Percentiles rank a stretch among this genome's conserved stretches.
These are phyloP conservation scores for Rhinichthys osculus DNA, from an alignment of 2,797 vertebrate species.

Conservation along the genomic window DNA sequence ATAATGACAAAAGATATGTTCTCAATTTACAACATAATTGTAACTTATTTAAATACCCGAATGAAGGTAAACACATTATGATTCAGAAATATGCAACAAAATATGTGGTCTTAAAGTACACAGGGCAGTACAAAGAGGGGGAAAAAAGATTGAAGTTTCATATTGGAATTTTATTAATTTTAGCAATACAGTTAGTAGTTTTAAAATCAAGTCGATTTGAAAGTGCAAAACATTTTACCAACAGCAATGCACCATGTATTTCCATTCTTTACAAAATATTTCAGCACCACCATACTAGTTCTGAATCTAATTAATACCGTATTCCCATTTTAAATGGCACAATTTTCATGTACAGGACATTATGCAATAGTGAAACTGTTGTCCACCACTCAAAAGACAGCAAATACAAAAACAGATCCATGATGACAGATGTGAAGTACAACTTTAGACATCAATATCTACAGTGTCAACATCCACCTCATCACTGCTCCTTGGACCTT, in stretches of 20 bases:
- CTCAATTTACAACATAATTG: neutral
- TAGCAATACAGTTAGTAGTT: neutral
- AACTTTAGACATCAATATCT: slow-evolving; percentile 70
- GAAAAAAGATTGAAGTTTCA: neutral
- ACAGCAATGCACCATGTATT: neutral
- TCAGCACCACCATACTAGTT: slow-evolving; percentile 37
- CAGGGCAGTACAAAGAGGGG: neutral
- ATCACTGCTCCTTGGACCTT: neutral
- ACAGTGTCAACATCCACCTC: slow-evolving; percentile 71
- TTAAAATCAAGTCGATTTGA: neutral
- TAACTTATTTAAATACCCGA: neutral
- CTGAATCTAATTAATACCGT: slow-evolving; percentile 10
- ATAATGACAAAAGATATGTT: too few species aligned
- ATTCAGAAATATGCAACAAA: neutral
- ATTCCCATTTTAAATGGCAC: neutral
- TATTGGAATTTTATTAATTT: neutral
- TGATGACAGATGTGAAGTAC: neutral
- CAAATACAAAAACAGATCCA: neutral
- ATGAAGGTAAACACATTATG: neutral
- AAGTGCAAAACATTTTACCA: neutral
- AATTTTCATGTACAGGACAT: neutral
- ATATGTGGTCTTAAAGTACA: neutral
- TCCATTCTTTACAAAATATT: slow-evolving; percentile 12
- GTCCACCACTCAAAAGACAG: neutral
- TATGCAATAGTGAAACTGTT: neutral